Evolutionary conservation across 1,140 invertebrate species (phyloP).

Genomic region (Drosophila elegans): DNA sequence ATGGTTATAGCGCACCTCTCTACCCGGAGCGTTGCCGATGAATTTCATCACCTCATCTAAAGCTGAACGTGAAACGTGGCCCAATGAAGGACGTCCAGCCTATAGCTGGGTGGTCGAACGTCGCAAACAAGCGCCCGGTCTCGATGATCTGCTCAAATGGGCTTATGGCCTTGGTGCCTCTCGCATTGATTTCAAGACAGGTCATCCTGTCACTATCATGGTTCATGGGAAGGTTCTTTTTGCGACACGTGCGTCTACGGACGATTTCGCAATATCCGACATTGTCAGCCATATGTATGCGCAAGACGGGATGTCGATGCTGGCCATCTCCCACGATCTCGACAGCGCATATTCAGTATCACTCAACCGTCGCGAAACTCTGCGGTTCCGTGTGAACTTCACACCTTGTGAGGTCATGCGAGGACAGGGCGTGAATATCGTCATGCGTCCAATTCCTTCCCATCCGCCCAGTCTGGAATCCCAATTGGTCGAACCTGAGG

Average conservation of each 20-base stretch:
- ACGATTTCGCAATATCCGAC: too few relatives aligned
- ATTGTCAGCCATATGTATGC: conserved; percentile 1
- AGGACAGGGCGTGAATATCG: conserved; percentile 1
- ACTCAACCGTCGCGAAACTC: neutral
- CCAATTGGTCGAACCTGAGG: conserved; percentile 1
- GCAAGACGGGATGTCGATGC: neutral
- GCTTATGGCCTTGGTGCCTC: conserved; percentile 1
- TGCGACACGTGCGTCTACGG: too few relatives aligned
- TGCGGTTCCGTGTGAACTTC: neutral
- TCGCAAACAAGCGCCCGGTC: neutral
- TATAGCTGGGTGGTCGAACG: neutral
- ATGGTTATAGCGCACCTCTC: neutral
- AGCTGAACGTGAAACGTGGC: neutral
- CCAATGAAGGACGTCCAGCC: conserved; percentile 1
- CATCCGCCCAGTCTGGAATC: neutral
- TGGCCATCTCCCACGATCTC: neutral
- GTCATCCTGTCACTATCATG: neutral
- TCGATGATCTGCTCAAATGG: conserved; percentile 1
- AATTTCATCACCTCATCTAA: neutral
- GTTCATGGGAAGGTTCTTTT: conserved; percentile 1
- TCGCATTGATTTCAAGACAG: conserved; percentile 1
- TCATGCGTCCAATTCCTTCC: conserved; percentile 1
- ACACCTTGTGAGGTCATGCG: neutral
- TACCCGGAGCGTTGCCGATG: conserved; percentile 1
- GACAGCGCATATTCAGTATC: conserved; percentile 1